Conservation (phyloP, 53 echinoderm and acorn worm genomes). For the Arbacia lixula region DNA sequence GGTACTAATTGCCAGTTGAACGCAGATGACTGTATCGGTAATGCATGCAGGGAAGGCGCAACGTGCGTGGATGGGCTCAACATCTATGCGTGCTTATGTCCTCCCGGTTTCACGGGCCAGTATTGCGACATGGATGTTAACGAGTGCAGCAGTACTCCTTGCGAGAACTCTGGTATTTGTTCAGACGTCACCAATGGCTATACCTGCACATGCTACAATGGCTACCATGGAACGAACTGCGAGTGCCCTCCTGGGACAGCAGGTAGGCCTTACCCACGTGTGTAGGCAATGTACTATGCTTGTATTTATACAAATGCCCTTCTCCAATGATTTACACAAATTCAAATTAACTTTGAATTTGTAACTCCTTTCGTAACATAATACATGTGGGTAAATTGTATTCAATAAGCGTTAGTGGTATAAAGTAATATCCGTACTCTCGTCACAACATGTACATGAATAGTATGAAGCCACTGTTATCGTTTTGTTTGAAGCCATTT, state of each 20-base stretch:
- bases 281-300: too few relatives aligned
- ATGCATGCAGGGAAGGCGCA: constrained; percentile 50
- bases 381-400: too few relatives aligned
- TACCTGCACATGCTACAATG: constrained; percentile 24
- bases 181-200: constrained; percentile 44
- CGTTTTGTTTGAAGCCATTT: too few relatives aligned
- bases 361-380: too few relatives aligned
- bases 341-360: too few relatives aligned
- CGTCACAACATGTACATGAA: too few relatives aligned
- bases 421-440: too few relatives aligned
- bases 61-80: constrained; percentile 50
- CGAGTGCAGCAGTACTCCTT: constrained; percentile 55
- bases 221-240: constrained; percentile 54
- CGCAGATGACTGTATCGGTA: constrained; percentile 44
- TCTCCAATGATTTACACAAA: too few relatives aligned
- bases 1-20: constrained; percentile 49
- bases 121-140: constrained; percentile 48
- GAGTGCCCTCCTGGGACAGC: constrained; percentile 42
- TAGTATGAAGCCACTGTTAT: too few relatives aligned
- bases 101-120: constrained; percentile 43
- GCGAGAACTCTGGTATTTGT: constrained; percentile 33
- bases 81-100: constrained; percentile 36
- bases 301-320: too few relatives aligned
- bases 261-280: too few relatives aligned
- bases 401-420: too few relatives aligned